Evolutionary conservation across 2,113 vertebrate species (phyloP).

Genomic region (Calyptommatus sinebrachiatus): DNA sequence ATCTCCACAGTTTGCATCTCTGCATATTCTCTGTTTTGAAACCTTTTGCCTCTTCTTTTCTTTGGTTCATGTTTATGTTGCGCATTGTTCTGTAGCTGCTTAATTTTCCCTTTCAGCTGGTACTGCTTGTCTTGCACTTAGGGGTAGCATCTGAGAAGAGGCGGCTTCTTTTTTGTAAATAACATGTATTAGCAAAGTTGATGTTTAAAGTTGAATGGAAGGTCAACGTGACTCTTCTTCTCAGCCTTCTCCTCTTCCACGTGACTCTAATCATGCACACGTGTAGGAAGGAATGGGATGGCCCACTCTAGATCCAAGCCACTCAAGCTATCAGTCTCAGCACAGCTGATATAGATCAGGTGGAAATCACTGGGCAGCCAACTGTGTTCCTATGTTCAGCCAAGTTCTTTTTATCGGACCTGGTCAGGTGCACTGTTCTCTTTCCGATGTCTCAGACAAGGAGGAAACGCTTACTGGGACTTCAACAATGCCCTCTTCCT

Average conservation of each 20-base stretch:
- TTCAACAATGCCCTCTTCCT: conserved; percentile 76
- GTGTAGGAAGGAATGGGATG: conserved; percentile 2
- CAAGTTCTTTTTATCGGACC: conserved; percentile 30
- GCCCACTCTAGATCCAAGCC: not conserved
- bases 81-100: not conserved
- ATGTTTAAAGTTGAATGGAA: not conserved
- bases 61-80: not conserved
- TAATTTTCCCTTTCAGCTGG: not conserved
- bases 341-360: conserved; percentile 27
- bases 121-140: not conserved
- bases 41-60: too few relatives aligned
- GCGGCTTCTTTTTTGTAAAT: not conserved
- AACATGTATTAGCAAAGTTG: not conserved
- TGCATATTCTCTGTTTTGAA: too few relatives aligned
- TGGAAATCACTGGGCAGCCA: conserved; percentile 22
- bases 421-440: conserved; percentile 57
- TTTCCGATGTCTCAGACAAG: conserved; percentile 51
- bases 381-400: conserved; percentile 5
- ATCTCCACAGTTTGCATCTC: too few relatives aligned
- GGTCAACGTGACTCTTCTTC: not conserved
- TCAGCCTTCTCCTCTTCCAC: conserved; percentile 4
- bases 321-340: conserved; percentile 3
- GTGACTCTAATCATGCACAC: not conserved
- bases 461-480: conserved; percentile 65
- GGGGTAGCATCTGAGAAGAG: not conserved